A percentile compares a stretch with the other conserved stretches of the same genome.
Evolutionary conservation across 2,797 vertebrate species (phyloP).

Genomic region (Glossophaga mutica): DNA sequence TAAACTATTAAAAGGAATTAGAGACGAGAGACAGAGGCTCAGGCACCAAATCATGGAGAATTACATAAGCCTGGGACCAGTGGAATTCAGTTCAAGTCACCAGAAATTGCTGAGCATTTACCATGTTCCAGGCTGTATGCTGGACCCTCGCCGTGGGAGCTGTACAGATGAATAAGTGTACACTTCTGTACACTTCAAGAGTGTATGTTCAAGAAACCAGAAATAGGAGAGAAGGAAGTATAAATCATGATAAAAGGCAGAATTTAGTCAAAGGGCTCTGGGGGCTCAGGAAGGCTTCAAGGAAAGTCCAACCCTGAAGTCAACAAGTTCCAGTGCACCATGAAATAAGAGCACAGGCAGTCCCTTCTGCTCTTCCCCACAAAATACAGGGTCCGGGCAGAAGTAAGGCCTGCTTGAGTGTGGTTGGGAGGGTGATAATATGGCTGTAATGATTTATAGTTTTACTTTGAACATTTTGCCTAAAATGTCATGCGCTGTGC

Average conservation of each 20-base stretch:
- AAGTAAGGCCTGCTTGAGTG: too few relatives aligned
- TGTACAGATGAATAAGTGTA: slow-evolving; percentile 21
- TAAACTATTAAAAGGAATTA: slow-evolving; percentile 37
- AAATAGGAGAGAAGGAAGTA: slow-evolving; percentile 27
- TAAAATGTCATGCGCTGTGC: too few relatives aligned
- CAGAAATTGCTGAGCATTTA: slow-evolving; percentile 5
- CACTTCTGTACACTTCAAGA: slow-evolving; percentile 26
- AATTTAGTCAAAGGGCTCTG: slow-evolving; percentile 47
- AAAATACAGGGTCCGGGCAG: neutral
- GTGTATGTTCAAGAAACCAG: slow-evolving; percentile 47
- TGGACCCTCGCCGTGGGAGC: neutral
- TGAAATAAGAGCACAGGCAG: slow-evolving; percentile 19
- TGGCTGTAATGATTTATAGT: too few relatives aligned
- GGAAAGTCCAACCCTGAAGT: slow-evolving; percentile 51
- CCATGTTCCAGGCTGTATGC: neutral
- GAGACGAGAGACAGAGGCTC: slow-evolving; percentile 11
- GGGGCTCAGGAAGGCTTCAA: slow-evolving; percentile 39
- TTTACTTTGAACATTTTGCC: too few relatives aligned
- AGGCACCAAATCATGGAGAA: neutral
- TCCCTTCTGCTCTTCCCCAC: neutral
- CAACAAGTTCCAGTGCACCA: slow-evolving; percentile 24
- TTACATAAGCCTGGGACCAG: neutral
- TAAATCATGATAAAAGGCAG: slow-evolving; percentile 48
- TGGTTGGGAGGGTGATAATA: too few relatives aligned
- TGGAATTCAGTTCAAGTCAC: neutral